A percentile compares a stretch with the other conserved stretches of the same genome.
phyloP scores from a whole-genome alignment of 2,113 vertebrate genomes.

The Phylloscopus trochilus region DNA sequence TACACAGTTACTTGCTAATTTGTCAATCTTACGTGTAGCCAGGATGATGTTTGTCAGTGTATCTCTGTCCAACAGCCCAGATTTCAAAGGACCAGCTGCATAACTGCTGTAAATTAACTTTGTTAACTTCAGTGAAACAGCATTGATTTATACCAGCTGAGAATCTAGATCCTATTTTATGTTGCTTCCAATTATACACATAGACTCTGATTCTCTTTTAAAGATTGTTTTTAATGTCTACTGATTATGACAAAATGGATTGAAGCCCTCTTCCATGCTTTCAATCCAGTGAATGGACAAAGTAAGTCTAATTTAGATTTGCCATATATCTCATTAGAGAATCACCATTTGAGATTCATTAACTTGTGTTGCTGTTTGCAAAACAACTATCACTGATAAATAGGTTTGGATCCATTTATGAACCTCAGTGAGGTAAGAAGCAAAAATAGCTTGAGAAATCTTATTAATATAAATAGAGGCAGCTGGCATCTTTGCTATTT shows the following conservation, averaged over 20 bases:
- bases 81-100: neutral
- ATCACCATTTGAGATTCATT: constrained; percentile 35
- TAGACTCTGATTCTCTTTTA: neutral
- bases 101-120: constrained; percentile 2
- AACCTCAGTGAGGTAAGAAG: constrained; percentile 25
- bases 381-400: constrained; percentile 30
- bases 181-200: neutral
- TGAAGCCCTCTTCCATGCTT: neutral
- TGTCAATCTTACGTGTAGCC: neutral
- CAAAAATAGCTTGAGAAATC: constrained; percentile 31
- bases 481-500: constrained; percentile 41
- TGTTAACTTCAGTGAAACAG: neutral
- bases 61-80: neutral
- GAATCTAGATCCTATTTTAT: neutral
- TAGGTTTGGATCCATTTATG: constrained; percentile 9
- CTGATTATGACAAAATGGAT: neutral
- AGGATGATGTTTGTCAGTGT: neutral
- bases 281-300: neutral
- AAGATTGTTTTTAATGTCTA: neutral
- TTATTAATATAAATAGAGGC: constrained; percentile 51
- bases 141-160: neutral
- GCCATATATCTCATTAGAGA: constrained; percentile 8
- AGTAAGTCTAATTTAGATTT: neutral
- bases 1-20: neutral
- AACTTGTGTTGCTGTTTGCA: constrained; percentile 37